Percentiles rank a stretch among this genome's conserved stretches.
Evolutionary conservation across 2,888 invertebrate genomes (phyloP).

Genomic region (Stenodera caucasica): DNA sequence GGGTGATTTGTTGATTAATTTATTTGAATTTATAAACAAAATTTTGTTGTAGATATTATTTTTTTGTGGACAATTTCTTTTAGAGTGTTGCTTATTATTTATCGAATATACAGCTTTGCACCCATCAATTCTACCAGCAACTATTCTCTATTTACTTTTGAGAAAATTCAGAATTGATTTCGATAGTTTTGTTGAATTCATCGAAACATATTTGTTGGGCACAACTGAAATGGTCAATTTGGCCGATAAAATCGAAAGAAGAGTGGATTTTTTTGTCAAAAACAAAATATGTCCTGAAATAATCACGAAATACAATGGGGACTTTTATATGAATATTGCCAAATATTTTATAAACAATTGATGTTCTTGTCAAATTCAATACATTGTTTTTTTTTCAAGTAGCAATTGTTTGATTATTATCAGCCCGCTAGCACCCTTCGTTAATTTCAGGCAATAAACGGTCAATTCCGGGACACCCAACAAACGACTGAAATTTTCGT

Average conservation of each 20-base stretch:
- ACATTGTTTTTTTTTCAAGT: neutral
- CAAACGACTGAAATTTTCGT: neutral
- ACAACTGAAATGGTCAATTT: neutral
- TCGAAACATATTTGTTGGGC: neutral
- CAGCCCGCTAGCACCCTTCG: neutral
- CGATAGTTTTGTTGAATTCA: neutral
- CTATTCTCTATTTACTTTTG: neutral
- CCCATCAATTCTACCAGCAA: neutral
- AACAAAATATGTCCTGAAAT: neutral
- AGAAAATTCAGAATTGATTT: neutral
- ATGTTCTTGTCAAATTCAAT: too few relatives aligned
- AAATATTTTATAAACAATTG: neutral
- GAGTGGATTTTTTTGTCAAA: neutral
- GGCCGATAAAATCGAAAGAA: neutral
- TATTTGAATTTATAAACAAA: neutral
- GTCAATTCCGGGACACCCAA: neutral
- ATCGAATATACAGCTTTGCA: neutral
- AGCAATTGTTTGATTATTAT: neutral
- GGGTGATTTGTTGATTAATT: neutral
- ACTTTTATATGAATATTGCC: neutral
- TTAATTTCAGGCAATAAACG: neutral
- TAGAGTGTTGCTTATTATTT: neutral
- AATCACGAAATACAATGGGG: neutral
- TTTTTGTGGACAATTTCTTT: neutral
- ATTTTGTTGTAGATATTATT: neutral